Base-by-base conservation (phyloP, 2,888 invertebrate species). In the Cryptus armator region DNA sequence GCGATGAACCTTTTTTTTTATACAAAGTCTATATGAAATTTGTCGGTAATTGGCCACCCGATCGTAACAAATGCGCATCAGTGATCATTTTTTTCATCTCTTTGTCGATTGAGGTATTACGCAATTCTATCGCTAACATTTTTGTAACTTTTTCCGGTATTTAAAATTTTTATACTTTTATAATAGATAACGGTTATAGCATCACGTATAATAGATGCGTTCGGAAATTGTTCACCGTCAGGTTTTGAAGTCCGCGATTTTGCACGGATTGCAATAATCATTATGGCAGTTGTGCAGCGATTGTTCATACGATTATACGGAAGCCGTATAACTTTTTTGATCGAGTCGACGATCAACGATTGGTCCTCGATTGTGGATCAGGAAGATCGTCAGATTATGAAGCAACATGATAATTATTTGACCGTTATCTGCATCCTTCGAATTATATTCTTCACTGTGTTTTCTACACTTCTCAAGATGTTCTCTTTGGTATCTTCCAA, bases 1-100 rank as follows among this genome's bases (percentile, higher is more conserved):
- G 9, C 5, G 6, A 43, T 16, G 64, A 64, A 14, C 32, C n/a
- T 43, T 64, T 37, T 37, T 37, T n/a, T n/a, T 3, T 64, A 16
- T 37, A 43, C 37, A 64, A 64, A 64, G 16, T 7, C 14, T 64
- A 43, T 32, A 64, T 64, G 64, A 64, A 37, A 43, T 9, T 43
- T 12, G 0, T 37, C 14, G 64, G 64, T 16, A 7, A 37, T 43
- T 64, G 64, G 64, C 64, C 64, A 64, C 37, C 16, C 37, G 64
- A 64, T 7, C 14, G 64, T 6, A 5, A 64, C 9, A 64, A 43
- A 43, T 4, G 19, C 1, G 43, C n/a, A 12, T 14, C 37, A 1
- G 32, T n/a, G 2, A 64, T 64, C 0, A 37, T 16, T n/a, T 64
- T 64, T 43, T 64, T 16, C n/a, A n/a, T 43, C 4, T 0, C 7